phyloP scores from a whole-genome alignment of 1,140 invertebrate genomes.

The Saccostrea glomerata region DNA sequence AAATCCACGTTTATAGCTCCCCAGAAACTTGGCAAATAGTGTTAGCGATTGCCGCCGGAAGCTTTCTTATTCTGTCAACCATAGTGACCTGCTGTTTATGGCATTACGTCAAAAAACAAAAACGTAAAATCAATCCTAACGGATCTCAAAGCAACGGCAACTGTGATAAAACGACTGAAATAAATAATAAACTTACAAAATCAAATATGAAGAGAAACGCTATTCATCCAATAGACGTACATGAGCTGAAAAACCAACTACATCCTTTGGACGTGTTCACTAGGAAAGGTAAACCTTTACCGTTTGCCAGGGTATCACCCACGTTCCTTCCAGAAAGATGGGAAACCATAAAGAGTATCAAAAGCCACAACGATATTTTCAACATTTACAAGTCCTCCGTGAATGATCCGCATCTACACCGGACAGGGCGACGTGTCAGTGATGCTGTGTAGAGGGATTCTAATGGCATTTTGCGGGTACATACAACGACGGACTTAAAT shows the following conservation, averaged over 20 bases:
- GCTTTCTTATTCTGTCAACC: not conserved
- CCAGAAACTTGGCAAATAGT: not conserved
- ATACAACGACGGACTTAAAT: not conserved
- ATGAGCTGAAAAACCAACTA: not conserved
- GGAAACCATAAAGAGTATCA: not conserved
- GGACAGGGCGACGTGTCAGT: not conserved
- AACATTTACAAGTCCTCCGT: constrained; percentile 14
- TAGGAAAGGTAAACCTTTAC: not conserved
- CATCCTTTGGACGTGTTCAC: not conserved
- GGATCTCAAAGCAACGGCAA: not conserved
- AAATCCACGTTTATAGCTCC: not conserved
- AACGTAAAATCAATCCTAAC: not conserved
- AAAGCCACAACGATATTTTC: constrained; percentile 29
- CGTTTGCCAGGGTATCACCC: not conserved
- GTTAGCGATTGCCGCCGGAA: not conserved
- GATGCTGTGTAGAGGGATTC: not conserved
- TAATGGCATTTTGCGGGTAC: not conserved
- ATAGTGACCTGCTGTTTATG: not conserved
- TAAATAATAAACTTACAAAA: not conserved
- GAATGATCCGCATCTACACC: not conserved
- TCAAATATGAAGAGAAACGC: not conserved
- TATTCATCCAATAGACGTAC: not conserved
- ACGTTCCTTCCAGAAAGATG: not conserved
- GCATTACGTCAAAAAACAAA: not conserved
- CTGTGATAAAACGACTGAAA: not conserved